These are phyloP conservation scores for Lasioglossum malachurum DNA, from an alignment of 2,888 invertebrate genomes.

Conservation along the genomic window DNA sequence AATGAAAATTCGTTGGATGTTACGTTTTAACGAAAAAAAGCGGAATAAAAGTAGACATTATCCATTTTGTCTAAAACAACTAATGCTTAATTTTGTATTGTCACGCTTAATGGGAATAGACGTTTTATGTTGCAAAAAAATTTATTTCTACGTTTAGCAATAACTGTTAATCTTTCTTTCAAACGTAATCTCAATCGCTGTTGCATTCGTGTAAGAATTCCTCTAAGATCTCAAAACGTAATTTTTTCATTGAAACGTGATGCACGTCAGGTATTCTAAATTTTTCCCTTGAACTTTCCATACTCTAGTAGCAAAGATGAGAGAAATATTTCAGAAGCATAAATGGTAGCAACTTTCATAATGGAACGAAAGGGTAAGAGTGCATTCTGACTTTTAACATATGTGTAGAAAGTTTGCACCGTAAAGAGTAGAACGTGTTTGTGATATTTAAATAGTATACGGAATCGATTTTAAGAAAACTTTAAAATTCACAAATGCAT, in stretches of 20 bases:
- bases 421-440: background rate
- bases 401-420: background rate
- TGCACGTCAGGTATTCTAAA: background rate
- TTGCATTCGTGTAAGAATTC: background rate
- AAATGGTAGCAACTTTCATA: background rate
- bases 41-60: background rate
- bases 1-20: background rate
- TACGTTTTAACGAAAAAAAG: background rate
- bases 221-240: background rate
- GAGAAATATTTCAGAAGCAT: slow-evolving; percentile 1
- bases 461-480: background rate
- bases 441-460: background rate
- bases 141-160: background rate
- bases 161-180: background rate
- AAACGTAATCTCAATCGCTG: background rate
- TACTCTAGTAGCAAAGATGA: background rate
- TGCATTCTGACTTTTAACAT: background rate
- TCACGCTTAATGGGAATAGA: background rate
- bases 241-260: background rate
- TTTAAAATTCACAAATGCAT: background rate
- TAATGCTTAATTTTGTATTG: no score
- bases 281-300: background rate
- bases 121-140: background rate
- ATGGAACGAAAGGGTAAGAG: background rate
- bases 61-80: background rate